A percentile compares a stretch with the other conserved stretches of the same genome.
phyloP scores from a whole-genome alignment of 2,113 vertebrate species.

The Chascanopsetta lugubris region DNA sequence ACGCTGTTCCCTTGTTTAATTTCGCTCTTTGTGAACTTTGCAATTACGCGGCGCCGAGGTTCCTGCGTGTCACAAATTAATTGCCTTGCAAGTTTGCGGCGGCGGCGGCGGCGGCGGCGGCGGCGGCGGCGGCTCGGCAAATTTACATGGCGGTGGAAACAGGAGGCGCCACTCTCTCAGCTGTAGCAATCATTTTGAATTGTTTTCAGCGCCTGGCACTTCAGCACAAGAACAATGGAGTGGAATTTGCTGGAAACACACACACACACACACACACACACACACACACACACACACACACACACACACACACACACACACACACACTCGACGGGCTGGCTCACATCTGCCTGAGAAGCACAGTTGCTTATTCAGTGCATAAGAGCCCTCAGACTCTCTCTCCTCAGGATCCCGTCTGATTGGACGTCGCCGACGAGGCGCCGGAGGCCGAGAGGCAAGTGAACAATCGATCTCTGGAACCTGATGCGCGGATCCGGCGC shows the following conservation, averaged over 20 bases:
- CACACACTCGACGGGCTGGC: neutral
- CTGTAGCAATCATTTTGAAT: slow-evolving; percentile 64
- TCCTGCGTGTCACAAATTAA: slow-evolving; percentile 65
- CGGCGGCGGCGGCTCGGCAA: slow-evolving; percentile 39
- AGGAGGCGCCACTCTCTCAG: slow-evolving; percentile 58
- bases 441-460: slow-evolving; percentile 78
- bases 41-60: slow-evolving; percentile 45
- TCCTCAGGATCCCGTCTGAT: slow-evolving; percentile 79
- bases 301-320: slow-evolving; percentile 11
- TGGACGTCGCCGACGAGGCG: slow-evolving; percentile 78
- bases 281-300: slow-evolving; percentile 8
- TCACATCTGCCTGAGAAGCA: slow-evolving; percentile 41
- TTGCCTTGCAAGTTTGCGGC: slow-evolving; percentile 56
- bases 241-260: slow-evolving; percentile 56
- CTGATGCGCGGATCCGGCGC: slow-evolving; percentile 77
- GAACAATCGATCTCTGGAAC: slow-evolving; percentile 84
- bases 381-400: slow-evolving; percentile 60
- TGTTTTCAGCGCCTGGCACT: slow-evolving; percentile 57
- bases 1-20: slow-evolving; percentile 52
- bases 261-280: slow-evolving; percentile 9
- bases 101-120: no score
- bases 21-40: slow-evolving; percentile 67
- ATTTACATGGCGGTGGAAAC: slow-evolving; percentile 54
- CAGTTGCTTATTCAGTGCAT: slow-evolving; percentile 66
- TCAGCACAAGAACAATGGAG: slow-evolving; percentile 62